Evolutionary conservation across 2,888 invertebrate species (phyloP).

Genomic region (Azorinus chamasolen): DNA sequence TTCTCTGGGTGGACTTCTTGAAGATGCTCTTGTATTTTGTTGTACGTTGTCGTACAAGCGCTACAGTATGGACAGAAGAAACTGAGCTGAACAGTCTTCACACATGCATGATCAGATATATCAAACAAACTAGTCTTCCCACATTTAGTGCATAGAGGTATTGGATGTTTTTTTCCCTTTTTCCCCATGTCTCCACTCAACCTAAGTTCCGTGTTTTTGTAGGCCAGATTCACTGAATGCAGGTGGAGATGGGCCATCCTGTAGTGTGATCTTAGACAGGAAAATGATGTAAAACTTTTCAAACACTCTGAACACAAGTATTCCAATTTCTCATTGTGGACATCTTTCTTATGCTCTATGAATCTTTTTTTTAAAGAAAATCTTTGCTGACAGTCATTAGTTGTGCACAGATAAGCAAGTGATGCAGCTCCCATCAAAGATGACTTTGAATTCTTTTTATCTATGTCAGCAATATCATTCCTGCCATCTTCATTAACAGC

Average conservation of each 20-base stretch:
- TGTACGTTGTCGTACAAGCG: too few relatives aligned
- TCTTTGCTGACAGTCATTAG: not conserved
- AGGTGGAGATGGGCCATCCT: constrained; percentile 17
- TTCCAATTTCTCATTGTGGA: constrained; percentile 10
- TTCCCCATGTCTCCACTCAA: not conserved
- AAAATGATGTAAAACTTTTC: constrained; percentile 10
- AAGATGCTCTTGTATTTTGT: too few relatives aligned
- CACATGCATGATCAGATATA: too few relatives aligned
- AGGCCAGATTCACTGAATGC: not conserved
- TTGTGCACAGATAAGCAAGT: constrained; percentile 4
- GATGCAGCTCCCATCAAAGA: too few relatives aligned
- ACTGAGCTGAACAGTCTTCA: too few relatives aligned
- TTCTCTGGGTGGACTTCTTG: too few relatives aligned
- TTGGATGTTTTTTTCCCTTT: not conserved
- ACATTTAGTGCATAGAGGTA: constrained; percentile 17
- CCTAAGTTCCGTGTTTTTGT: constrained; percentile 6
- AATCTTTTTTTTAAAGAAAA: not conserved
- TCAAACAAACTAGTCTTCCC: too few relatives aligned
- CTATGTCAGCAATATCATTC: too few relatives aligned
- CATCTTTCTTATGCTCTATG: constrained; percentile 6
- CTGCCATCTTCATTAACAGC: too few relatives aligned
- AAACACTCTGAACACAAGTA: constrained; percentile 14
- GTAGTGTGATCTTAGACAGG: constrained; percentile 4
- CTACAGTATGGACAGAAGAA: too few relatives aligned
- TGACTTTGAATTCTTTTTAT: too few relatives aligned